These are phyloP conservation scores for Mustela nigripes DNA, from an alignment of 2,113 vertebrate genomes.

Conservation along the genomic window DNA sequence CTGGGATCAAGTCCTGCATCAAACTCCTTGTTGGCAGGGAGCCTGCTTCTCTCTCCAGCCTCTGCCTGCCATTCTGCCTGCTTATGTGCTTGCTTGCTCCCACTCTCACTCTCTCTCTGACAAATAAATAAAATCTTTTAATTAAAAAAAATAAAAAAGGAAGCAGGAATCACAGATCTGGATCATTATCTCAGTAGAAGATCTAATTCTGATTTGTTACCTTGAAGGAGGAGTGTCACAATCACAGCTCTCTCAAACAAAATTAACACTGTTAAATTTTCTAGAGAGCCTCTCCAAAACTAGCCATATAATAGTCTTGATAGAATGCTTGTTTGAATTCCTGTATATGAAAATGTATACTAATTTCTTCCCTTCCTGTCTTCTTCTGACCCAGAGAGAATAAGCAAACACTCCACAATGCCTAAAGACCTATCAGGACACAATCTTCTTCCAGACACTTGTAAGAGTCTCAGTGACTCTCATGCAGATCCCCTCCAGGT, in stretches of 20 bases:
- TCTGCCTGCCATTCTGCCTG: no score
- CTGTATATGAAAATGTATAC: neutral
- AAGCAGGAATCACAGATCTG: neutral
- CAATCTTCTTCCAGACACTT: neutral
- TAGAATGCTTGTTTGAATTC: neutral
- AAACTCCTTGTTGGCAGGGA: no score
- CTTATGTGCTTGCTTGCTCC: no score
- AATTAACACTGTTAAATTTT: neutral
- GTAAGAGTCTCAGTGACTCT: neutral
- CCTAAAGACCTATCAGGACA: neutral
- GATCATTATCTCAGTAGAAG: neutral
- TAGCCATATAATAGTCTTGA: neutral
- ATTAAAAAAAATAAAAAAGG: neutral
- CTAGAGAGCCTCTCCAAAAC: neutral
- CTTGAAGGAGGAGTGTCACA: neutral
- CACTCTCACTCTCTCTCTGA: no score
- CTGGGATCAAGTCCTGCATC: no score
- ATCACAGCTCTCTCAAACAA: neutral
- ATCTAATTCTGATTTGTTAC: neutral
- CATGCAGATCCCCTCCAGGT: neutral
- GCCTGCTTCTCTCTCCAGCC: no score
- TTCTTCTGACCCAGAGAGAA: neutral
- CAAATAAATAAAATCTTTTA: no score
- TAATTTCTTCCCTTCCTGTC: neutral
- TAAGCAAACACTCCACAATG: neutral